Percentiles rank a stretch among this genome's conserved stretches.
Conservation (phyloP, 2,113 vertebrate species). For the pig (Sus scrofa) region DNA sequence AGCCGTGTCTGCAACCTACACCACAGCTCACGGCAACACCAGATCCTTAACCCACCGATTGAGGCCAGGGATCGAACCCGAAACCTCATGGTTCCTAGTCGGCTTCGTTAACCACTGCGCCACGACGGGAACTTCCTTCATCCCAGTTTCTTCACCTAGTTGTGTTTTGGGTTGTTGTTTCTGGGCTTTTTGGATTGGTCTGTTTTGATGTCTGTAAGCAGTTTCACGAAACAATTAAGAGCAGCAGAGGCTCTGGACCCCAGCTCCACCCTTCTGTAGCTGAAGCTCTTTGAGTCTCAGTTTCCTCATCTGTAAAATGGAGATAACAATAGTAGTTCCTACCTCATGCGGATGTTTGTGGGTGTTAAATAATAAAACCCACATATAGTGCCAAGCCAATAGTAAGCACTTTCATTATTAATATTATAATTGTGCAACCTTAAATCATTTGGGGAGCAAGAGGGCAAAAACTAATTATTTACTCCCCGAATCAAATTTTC, state of each 20-base stretch:
- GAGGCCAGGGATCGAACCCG: no score
- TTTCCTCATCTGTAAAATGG: conserved; percentile 59
- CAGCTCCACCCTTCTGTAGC: neutral
- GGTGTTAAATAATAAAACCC: neutral
- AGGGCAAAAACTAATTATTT: neutral
- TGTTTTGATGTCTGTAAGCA: conserved; percentile 18
- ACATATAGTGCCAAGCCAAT: neutral
- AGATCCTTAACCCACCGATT: no score
- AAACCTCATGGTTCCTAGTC: no score
- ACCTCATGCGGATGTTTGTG: neutral
- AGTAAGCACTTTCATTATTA: neutral
- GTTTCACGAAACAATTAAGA: neutral
- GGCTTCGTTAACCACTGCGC: no score
- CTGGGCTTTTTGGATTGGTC: neutral
- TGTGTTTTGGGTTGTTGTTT: neutral
- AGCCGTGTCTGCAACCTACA: no score
- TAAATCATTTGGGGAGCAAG: neutral
- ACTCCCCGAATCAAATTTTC: conserved; percentile 8
- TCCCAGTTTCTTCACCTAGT: neutral
- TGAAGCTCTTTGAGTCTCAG: conserved; percentile 19
- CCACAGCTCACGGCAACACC: no score
- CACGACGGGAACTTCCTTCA: no score
- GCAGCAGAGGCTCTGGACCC: neutral
- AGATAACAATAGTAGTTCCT: neutral
- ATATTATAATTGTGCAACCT: neutral